Percentiles rank a stretch among this genome's conserved stretches.
Evolutionary conservation across 1,140 invertebrate genomes (phyloP).

Genomic region (Elymnias hypermnestra): DNA sequence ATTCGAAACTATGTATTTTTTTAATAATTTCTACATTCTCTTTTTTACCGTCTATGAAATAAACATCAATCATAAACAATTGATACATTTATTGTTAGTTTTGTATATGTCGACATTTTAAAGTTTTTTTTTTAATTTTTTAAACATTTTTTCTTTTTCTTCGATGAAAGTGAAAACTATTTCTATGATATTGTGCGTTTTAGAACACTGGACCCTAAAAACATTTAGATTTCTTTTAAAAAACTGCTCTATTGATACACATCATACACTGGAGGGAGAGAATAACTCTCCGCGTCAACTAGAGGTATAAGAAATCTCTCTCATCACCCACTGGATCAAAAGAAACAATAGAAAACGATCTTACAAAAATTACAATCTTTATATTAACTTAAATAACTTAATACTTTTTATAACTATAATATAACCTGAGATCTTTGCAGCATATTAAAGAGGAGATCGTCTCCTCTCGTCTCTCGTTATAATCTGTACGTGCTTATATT

Average conservation of each 20-base stretch:
- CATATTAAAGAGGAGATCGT: constrained; percentile 38
- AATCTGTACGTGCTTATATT: constrained; percentile 52
- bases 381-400: constrained; percentile 76
- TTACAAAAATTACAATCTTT: constrained; percentile 72
- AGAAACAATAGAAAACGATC: constrained; percentile 64
- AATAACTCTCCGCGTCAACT: constrained; percentile 57
- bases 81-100: constrained; percentile 71
- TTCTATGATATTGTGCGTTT: constrained; percentile 73
- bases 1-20: constrained; percentile 72
- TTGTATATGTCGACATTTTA: constrained; percentile 67
- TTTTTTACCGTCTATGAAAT: constrained; percentile 70
- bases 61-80: constrained; percentile 74
- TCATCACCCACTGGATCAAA: constrained; percentile 50
- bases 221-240: constrained; percentile 70
- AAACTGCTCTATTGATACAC: constrained; percentile 68
- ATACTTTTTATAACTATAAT: constrained; percentile 74
- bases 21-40: constrained; percentile 72
- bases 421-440: constrained; percentile 74
- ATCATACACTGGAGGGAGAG: constrained; percentile 66
- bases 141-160: constrained; percentile 32
- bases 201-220: constrained; percentile 73
- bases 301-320: constrained; percentile 54
- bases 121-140: constrained; percentile 58
- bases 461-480: constrained; percentile 27
- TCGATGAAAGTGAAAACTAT: constrained; percentile 71